Evolutionary conservation across 2,888 invertebrate genomes (phyloP).

Genomic region (Eilema caniola): DNA sequence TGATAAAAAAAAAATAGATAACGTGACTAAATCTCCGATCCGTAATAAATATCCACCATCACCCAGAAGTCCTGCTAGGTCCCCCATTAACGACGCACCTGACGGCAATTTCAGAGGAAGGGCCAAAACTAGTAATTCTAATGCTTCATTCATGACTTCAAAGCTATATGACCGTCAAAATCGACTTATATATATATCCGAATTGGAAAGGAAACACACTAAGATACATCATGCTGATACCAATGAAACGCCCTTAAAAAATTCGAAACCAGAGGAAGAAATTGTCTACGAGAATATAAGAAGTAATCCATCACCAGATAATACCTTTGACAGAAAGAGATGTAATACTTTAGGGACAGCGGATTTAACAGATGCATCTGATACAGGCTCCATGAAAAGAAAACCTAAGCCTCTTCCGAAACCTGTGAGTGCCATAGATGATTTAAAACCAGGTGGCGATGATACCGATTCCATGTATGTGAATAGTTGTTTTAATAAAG

Average conservation of each 20-base stretch:
- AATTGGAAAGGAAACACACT: conserved; percentile 37
- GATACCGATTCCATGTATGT: conserved; percentile 34
- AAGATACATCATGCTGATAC: conserved; percentile 13
- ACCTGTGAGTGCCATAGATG: conserved; percentile 35
- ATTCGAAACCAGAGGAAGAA: neutral
- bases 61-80: conserved; percentile 23
- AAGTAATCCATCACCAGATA: neutral
- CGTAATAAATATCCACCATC: conserved; percentile 48
- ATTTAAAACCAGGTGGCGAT: conserved; percentile 19
- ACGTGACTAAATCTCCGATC: conserved; percentile 52
- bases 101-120: conserved; percentile 38
- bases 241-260: neutral
- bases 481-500: conserved; percentile 21
- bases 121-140: conserved; percentile 30
- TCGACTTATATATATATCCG: conserved; percentile 32
- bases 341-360: conserved; percentile 30
- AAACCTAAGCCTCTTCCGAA: conserved; percentile 57
- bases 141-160: no score
- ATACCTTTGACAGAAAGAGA: conserved; percentile 25
- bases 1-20: conserved; percentile 36
- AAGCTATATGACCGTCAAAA: conserved; percentile 32
- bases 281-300: conserved; percentile 23
- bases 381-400: conserved; percentile 45
- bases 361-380: neutral
- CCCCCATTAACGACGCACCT: conserved; percentile 25